Evolutionary conservation across 2,797 vertebrate species (phyloP), one percentile per base, ranked within the genome.

Genomic region (Pterois miles): DNA sequence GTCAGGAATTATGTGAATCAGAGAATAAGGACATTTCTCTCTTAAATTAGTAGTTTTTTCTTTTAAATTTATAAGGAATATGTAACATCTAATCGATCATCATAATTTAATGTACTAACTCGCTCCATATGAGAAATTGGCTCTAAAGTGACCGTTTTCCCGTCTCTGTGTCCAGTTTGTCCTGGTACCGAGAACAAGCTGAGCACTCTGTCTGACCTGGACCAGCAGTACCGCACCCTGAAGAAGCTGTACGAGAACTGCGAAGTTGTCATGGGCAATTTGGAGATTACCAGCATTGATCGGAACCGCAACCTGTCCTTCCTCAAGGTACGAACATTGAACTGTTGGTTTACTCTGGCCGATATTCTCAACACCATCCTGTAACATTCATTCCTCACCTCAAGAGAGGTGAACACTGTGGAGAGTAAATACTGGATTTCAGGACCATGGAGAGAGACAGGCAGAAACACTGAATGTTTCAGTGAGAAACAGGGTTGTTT

Each of bases 271-370:
- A 99, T 99, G 98, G 98, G 98, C 38, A 99, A 99, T 86, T 91
- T 99, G 93, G 98, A 99, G 94, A 99, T 99, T 81, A 99, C 98
- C 90, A 99, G 96, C 94, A 98, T 99, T 1, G 98, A 99, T 82
- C 96, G 97, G 70, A 98, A 96, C 90, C 95, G 97, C 54, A 97
- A 99, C 92, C 97, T 99, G 66, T 97, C 97, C 91, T 99, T 99
- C 88, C 95, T 99, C 52, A 95, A 97, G 96, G 98, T 99, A 95
- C 0, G 62, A 29, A 6, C 13, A 2, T 1, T 2, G 3, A 25
- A 4, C 14, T 3, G 1, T 18, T 57, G 16, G 31, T 65, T 43
- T 58, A 8, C 6, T 50, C 5, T 22, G 2, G 11, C 16, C 5
- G 25, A 3, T 16, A 8, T 8, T 65, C 4, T 13, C 36, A 48